Conservation (phyloP, 2,113 vertebrate genomes). For the Pitta sordida region DNA sequence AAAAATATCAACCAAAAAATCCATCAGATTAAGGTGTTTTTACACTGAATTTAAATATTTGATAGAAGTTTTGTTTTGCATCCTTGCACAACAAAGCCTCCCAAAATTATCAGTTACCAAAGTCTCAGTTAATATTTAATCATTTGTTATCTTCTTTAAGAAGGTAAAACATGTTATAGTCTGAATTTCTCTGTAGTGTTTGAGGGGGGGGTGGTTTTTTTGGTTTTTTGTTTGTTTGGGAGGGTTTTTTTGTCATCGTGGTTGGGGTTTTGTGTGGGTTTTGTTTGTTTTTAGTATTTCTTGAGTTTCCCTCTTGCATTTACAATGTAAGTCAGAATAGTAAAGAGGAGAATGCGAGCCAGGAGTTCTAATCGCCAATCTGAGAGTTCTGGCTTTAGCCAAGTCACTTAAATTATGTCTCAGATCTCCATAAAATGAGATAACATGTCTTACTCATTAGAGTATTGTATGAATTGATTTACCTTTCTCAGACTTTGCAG, state of each 20-base stretch:
- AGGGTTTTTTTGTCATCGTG: too few relatives aligned
- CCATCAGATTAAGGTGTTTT: neutral
- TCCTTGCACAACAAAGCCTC: rapidly evolving
- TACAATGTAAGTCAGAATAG: neutral
- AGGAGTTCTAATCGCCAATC: neutral
- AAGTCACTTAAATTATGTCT: neutral
- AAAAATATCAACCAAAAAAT: neutral
- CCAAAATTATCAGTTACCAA: too few relatives aligned
- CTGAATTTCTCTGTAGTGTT: too few relatives aligned
- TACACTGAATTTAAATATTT: neutral
- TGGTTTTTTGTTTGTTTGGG: too few relatives aligned
- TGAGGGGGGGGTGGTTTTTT: too few relatives aligned
- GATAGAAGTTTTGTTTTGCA: neutral
- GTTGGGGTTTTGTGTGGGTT: too few relatives aligned
- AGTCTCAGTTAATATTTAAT: neutral
- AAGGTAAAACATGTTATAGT: neutral
- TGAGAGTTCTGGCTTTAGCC: neutral
- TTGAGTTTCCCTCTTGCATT: neutral
- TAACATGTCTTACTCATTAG: neutral
- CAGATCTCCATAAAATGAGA: neutral
- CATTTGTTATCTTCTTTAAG: neutral
- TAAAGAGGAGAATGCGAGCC: neutral
- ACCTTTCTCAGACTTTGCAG: neutral
- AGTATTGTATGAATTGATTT: neutral
- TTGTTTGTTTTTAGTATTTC: neutral